Base-by-base conservation (phyloP, 1,140 invertebrate species). In the Drosophila obscura region DNA sequence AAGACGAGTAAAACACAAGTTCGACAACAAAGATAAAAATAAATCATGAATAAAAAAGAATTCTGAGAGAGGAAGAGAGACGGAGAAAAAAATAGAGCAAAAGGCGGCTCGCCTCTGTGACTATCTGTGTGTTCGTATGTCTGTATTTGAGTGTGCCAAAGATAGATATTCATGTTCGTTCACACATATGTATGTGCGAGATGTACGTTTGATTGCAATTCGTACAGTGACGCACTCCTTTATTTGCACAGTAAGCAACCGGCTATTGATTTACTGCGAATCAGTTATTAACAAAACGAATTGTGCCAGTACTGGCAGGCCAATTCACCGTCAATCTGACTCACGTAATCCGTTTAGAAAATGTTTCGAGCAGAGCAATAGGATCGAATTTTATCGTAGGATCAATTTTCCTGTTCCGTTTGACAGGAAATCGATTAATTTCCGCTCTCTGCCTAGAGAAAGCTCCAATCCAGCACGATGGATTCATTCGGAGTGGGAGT, bases 41-140 rank as follows among this genome's bases (percentile, higher is more conserved):
- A 88, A 88, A 88, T 73, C 78, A 83, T 80, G 83, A 88, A 82
- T 80, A 88, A 87, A 76, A 84, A 68, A 53, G 63, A 66, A 78
- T 72, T 31, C 59, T 74, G 73, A 64, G 60, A 77, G 49, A 51
- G 22, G 15, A 31, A 51, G 39, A 26, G 35, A 28, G 49, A 64
- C 62, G 67, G 67, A 73, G 62, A 56, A 56, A 58, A 51, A 48
- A 64, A 55, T 65, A 55, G 72, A 66, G 72, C 72, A 75, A 59
- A 74, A 75, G 72, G 51, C 72, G 55, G 49, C 60, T 43, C 48
- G 58, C 48, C 58, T 68, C 45, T 52, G 51, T 48, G 58, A 28
- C 48, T 52, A 46, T 35, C 11, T 31, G 31, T 67, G 43, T 49
- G 13, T 50, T 43, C 62, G 39, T 55, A 16, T 35, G 22, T 44